These are phyloP conservation scores for Dastarcus helophoroides DNA, from an alignment of 2,888 invertebrate species.

Conservation along the genomic window DNA sequence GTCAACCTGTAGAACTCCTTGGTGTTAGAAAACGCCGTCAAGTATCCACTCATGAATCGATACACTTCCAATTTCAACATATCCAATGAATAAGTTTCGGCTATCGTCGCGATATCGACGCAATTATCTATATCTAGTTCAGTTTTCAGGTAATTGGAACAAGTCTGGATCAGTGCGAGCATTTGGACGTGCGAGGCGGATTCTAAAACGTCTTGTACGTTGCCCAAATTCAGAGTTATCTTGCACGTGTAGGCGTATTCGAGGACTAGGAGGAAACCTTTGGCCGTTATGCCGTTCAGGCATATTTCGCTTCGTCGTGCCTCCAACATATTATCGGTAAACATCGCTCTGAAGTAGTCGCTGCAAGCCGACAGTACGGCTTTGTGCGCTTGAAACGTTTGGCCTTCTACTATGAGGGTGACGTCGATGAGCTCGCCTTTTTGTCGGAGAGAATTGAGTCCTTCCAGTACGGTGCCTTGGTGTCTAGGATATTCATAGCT, in stretches of 20 bases:
- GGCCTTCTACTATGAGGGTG: slow-evolving; percentile 52
- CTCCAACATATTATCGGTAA: slow-evolving; percentile 58
- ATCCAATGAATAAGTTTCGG: slow-evolving; percentile 54
- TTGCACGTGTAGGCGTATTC: slow-evolving; percentile 60
- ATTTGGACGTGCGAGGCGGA: slow-evolving; percentile 58
- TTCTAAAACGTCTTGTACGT: slow-evolving; percentile 52
- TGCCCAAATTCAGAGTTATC: slow-evolving; percentile 48
- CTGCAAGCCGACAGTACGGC: slow-evolving; percentile 61
- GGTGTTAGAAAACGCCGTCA: slow-evolving; percentile 48
- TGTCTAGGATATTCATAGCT: slow-evolving; percentile 47
- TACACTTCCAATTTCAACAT: slow-evolving; percentile 48
- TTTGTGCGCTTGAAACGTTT: slow-evolving; percentile 55
- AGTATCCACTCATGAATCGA: slow-evolving; percentile 52
- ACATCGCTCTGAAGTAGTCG: slow-evolving; percentile 67
- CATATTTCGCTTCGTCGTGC: slow-evolving; percentile 51
- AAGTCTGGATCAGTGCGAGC: slow-evolving; percentile 52
- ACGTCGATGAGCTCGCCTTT: slow-evolving; percentile 54
- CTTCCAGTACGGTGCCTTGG: slow-evolving; percentile 43
- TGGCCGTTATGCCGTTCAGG: slow-evolving; percentile 53
- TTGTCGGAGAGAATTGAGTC: slow-evolving; percentile 49
- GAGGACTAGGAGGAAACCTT: slow-evolving; percentile 50
- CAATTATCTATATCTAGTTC: slow-evolving; percentile 60
- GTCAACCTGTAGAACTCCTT: slow-evolving; percentile 49
- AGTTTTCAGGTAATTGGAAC: slow-evolving; percentile 52
- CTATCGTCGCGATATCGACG: slow-evolving; percentile 56